A percentile compares a stretch with the other conserved stretches of the same genome.
Evolutionary conservation across 2,797 vertebrate genomes (phyloP).

Genomic region (Odontamblyopus rebecca): DNA sequence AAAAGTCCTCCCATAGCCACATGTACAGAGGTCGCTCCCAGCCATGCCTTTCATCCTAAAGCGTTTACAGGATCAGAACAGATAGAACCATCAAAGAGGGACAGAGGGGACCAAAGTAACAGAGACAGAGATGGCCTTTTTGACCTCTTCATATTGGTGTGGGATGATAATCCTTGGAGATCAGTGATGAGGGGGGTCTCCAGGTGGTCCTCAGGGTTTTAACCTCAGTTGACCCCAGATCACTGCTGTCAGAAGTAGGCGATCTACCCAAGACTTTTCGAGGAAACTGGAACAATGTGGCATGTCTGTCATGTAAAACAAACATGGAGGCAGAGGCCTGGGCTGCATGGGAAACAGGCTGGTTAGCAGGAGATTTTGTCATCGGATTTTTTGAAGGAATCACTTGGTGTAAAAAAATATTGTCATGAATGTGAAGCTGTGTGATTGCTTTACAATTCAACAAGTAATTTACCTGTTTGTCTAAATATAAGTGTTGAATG

Average conservation of each 20-base stretch:
- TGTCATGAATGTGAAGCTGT: background rate
- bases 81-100: slow-evolving; percentile 39
- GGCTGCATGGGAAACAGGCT: slow-evolving; percentile 6
- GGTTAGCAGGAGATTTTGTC: slow-evolving; percentile 21
- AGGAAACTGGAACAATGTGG: slow-evolving; percentile 58
- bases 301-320: slow-evolving; percentile 34
- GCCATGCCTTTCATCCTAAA: slow-evolving; percentile 58
- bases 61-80: slow-evolving; percentile 52
- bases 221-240: slow-evolving; percentile 70
- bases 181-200: slow-evolving; percentile 51
- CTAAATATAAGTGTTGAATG: no score
- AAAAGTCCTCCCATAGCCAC: slow-evolving; percentile 58
- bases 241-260: slow-evolving; percentile 51
- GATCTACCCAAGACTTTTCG: slow-evolving; percentile 49
- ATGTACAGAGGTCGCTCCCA: slow-evolving; percentile 49
- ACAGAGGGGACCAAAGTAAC: slow-evolving; percentile 5
- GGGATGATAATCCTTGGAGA: slow-evolving; percentile 53
- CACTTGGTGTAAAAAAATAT: background rate
- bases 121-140: slow-evolving; percentile 39
- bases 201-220: slow-evolving; percentile 69
- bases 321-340: slow-evolving; percentile 14
- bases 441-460: background rate
- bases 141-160: slow-evolving; percentile 52
- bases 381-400: background rate
- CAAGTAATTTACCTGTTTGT: background rate